Evolutionary conservation across 2,797 vertebrate species (phyloP), one percentile per base, ranked within the genome.

Genomic region (Phataginus tricuspis): DNA sequence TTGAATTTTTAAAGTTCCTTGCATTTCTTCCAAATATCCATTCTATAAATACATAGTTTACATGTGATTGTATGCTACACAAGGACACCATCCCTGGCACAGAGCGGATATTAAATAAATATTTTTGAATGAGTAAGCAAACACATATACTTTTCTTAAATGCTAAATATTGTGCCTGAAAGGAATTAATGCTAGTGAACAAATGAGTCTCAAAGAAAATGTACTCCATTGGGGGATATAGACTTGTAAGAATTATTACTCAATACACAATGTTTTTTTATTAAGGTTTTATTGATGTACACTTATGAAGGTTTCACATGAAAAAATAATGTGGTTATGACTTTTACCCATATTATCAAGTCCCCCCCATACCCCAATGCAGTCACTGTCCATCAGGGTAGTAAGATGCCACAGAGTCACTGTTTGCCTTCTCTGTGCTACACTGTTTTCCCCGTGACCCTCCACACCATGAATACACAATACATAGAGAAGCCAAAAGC

Each of bases 1-100:
- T 55, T 59, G n/a, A 68, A 55, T 78, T 94, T 87, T 92, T 87
- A 31, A 94, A 64, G 12, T 69, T 83, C 19, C 42, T 80, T 93
- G 34, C 23, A 84, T 89, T 86, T 71, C 37, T 79, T 57, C n/a
- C 16, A 88, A 93, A 87, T 55, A 23, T 91, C 71, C 8, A 88
- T 61, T 83, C 21, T 89, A 21, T 72, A 94, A 90, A 72, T 79
- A 61, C 55, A 5, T 19, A 42, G n/a, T 45, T 78, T 84, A 77
- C 63, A 68, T 37, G 12, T 89, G 25, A 55, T 21, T 29, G 1
- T 55, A 95, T 87, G 34, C n/a, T 53, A 85, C 16, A 66, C 23
- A 66, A 83, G n/a, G 77, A 83, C 27, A 90, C 1, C 27, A n/a
- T 57, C n/a, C 27, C n/a, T 55, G 23, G 45, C 5, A 49, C n/a